A percentile compares a stretch with the other conserved stretches of the same genome.
Conservation (phyloP, 2,888 invertebrate genomes). For the Drosophila dives region DNA sequence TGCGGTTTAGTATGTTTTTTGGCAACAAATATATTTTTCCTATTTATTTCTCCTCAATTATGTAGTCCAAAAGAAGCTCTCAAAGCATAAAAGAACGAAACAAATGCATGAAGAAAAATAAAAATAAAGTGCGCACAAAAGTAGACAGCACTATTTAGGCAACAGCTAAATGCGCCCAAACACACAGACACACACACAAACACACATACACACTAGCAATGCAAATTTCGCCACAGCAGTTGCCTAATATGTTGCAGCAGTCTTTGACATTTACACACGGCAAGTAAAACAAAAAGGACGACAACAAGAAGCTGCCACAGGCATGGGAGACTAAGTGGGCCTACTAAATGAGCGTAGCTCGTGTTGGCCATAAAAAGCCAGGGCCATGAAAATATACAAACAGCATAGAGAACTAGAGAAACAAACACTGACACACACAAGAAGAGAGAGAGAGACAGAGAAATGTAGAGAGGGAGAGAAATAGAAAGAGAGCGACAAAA, state of each 20-base stretch:
- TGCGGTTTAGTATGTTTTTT: slow-evolving; percentile 49
- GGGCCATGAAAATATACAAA: slow-evolving; percentile 34
- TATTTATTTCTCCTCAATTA: slow-evolving; percentile 28
- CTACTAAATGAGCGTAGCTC: slow-evolving; percentile 62
- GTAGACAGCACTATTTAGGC: slow-evolving; percentile 48
- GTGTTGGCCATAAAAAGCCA: slow-evolving; percentile 74
- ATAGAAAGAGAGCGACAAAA: background rate
- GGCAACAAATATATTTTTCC: slow-evolving; percentile 32
- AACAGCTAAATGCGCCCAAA: slow-evolving; percentile 3
- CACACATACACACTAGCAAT: slow-evolving; percentile 20
- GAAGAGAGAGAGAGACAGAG: background rate
- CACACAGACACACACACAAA: background rate
- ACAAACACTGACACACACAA: background rate
- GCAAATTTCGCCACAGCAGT: slow-evolving; percentile 38
- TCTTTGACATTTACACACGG: slow-evolving; percentile 53
- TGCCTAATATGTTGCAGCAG: slow-evolving; percentile 44
- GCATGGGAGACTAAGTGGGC: slow-evolving; percentile 30
- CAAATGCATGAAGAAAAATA: slow-evolving; percentile 12
- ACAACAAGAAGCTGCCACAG: slow-evolving; percentile 34
- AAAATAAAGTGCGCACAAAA: slow-evolving; percentile 41
- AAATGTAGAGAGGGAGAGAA: background rate
- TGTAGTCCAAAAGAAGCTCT: slow-evolving; percentile 24
- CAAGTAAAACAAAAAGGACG: slow-evolving; percentile 28
- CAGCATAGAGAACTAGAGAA: slow-evolving; percentile 21
- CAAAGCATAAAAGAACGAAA: slow-evolving; percentile 24